Evolutionary conservation across 2,888 invertebrate genomes (phyloP).

Genomic region (Proisotoma minuta): DNA sequence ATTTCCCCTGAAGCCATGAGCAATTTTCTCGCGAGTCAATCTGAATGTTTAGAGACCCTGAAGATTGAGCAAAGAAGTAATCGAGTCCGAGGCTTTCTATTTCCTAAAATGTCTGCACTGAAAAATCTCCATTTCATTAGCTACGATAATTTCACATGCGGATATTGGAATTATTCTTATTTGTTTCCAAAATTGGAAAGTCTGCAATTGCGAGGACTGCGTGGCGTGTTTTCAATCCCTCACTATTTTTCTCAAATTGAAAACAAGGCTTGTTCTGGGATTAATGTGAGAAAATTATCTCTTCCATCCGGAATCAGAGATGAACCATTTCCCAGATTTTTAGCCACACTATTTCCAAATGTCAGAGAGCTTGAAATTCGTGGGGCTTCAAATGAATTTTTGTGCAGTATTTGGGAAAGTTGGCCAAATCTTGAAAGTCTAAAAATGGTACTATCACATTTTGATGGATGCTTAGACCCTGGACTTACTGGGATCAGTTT

Average conservation of each 20-base stretch:
- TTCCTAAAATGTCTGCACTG: slow-evolving; percentile 24
- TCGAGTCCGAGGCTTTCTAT: slow-evolving; percentile 26
- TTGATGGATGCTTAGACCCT: slow-evolving; percentile 37
- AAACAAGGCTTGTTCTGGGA: slow-evolving; percentile 1
- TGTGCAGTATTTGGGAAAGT: slow-evolving; percentile 30
- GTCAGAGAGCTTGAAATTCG: slow-evolving; percentile 30
- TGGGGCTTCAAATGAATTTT: slow-evolving; percentile 30
- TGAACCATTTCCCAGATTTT: slow-evolving; percentile 22
- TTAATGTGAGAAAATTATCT: slow-evolving; percentile 17
- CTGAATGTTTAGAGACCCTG: slow-evolving; percentile 20
- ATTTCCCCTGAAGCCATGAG: slow-evolving; percentile 19
- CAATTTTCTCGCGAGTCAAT: slow-evolving; percentile 25
- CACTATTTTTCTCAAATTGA: slow-evolving; percentile 22
- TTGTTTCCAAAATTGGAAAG: slow-evolving; percentile 28
- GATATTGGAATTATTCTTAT: slow-evolving; percentile 12
- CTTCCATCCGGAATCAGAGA: slow-evolving; percentile 32
- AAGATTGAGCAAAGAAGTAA: slow-evolving; percentile 32
- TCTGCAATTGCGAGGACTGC: slow-evolving; percentile 22
- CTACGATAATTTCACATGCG: slow-evolving; percentile 26
- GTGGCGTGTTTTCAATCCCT: slow-evolving; percentile 18
- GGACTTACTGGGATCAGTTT: slow-evolving; percentile 35
- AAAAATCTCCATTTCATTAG: slow-evolving; percentile 23
- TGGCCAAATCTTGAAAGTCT: slow-evolving; percentile 29
- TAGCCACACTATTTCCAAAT: slow-evolving; percentile 29
- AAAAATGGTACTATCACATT: slow-evolving; percentile 29